These are phyloP conservation scores for Lacerta viridis DNA, from an alignment of 2,797 vertebrate species.

Conservation along the genomic window DNA sequence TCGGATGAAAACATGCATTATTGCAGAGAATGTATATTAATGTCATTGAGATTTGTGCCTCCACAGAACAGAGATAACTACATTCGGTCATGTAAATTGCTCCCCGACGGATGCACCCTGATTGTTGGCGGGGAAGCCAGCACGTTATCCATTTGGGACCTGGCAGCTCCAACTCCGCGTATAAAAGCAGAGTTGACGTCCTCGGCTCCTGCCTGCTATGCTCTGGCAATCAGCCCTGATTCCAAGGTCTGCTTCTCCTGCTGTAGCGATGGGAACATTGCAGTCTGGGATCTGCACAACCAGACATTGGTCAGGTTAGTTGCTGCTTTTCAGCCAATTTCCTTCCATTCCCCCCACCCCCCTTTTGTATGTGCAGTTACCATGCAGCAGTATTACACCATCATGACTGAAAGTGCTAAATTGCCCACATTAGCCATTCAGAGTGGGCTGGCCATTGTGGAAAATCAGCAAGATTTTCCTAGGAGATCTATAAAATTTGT, in stretches of 20 bases:
- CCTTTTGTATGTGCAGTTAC: constrained; percentile 6
- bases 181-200: constrained; percentile 89
- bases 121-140: constrained; percentile 88
- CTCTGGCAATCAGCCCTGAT: constrained; percentile 88
- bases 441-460: background rate
- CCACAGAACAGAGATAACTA: constrained; percentile 89
- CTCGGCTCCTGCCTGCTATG: constrained; percentile 87
- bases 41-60: constrained; percentile 69
- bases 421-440: background rate
- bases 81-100: constrained; percentile 87
- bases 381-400: constrained; percentile 14
- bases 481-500: constrained; percentile 20
- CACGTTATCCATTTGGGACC: constrained; percentile 88
- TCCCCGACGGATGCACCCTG: constrained; percentile 87
- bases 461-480: background rate
- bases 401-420: constrained; percentile 24
- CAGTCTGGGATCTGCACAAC: constrained; percentile 89
- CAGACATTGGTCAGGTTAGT: constrained; percentile 87
- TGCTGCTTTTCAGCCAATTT: background rate
- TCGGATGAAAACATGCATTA: constrained; percentile 34
- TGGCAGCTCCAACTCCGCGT: constrained; percentile 87
- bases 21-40: constrained; percentile 42
- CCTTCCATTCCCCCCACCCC: too few relatives aligned
- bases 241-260: constrained; percentile 90
- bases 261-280: constrained; percentile 89